These are phyloP conservation scores for Scomber japonicus DNA, from an alignment of 2,113 vertebrate species.

Conservation along the genomic window DNA sequence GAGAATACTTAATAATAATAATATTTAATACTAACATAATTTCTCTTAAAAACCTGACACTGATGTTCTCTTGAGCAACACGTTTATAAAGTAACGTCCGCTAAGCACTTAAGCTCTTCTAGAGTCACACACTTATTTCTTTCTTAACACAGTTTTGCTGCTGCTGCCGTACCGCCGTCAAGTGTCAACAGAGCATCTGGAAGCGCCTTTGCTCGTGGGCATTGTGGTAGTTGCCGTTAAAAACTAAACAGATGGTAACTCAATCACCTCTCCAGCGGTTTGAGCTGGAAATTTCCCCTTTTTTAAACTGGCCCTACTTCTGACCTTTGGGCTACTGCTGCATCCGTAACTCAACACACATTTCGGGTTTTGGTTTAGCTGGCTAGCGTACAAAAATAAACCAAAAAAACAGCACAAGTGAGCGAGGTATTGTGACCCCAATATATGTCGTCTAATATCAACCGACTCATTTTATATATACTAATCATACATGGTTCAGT, in stretches of 20 bases:
- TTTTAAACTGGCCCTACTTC: constrained; percentile 6
- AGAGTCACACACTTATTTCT: not conserved
- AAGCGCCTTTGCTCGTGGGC: constrained; percentile 7
- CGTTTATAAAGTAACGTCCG: constrained; percentile 25
- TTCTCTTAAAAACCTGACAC: constrained; percentile 12
- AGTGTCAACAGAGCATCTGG: not conserved
- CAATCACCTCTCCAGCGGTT: constrained; percentile 18
- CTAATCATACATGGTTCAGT: constrained; percentile 10
- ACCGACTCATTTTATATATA: constrained; percentile 35
- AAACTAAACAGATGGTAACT: constrained; percentile 34
- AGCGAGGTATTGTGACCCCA: constrained; percentile 6
- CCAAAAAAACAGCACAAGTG: not conserved
- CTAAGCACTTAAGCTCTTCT: constrained; percentile 54
- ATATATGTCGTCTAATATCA: constrained; percentile 33
- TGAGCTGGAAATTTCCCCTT: not conserved
- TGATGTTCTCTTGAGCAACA: constrained; percentile 33
- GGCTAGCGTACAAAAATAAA: not conserved
- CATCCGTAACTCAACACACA: constrained; percentile 6
- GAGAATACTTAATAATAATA: too few species aligned
- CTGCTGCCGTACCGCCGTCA: not conserved
- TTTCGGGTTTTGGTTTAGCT: constrained; percentile 4
- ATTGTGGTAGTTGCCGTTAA: not conserved
- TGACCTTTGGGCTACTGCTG: constrained; percentile 33
- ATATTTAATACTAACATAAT: too few species aligned
- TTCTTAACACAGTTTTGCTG: not conserved